These are phyloP conservation scores for Nasonovia ribisnigri DNA, from an alignment of 2,888 invertebrate genomes.

Conservation along the genomic window DNA sequence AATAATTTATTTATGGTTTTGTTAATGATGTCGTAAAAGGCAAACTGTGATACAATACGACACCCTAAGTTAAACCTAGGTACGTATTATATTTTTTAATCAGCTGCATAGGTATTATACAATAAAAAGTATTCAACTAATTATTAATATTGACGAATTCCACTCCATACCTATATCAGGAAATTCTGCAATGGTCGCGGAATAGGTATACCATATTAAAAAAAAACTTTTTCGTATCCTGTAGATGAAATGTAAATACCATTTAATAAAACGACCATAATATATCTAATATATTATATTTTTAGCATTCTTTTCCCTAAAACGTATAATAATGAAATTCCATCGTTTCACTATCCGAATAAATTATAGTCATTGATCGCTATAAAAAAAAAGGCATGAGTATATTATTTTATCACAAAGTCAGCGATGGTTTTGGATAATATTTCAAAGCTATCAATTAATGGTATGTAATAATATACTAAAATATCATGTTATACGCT, in stretches of 20 bases:
- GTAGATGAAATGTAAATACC: not conserved
- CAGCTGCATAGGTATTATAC: too few species aligned
- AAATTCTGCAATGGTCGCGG: not conserved
- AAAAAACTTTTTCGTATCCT: not conserved
- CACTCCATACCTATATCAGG: not conserved
- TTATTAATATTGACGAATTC: not conserved
- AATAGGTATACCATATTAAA: not conserved
- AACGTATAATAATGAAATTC: slow-evolving; percentile 17
- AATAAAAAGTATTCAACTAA: not conserved
- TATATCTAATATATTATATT: not conserved
- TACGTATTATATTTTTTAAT: not conserved
- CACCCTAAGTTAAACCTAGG: not conserved
- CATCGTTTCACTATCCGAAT: slow-evolving; percentile 15
- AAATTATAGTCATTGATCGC: not conserved
- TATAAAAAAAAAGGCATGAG: not conserved
- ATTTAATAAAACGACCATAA: not conserved
- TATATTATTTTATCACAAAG: not conserved
- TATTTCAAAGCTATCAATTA: not conserved
- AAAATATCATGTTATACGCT: not conserved
- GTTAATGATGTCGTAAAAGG: not conserved
- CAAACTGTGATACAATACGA: not conserved
- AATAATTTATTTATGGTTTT: not conserved
- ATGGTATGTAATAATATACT: not conserved
- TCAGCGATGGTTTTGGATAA: not conserved
- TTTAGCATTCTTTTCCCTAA: not conserved